Conservation (phyloP, 1,140 invertebrate species). For the Himalopsyche phryganea region DNA sequence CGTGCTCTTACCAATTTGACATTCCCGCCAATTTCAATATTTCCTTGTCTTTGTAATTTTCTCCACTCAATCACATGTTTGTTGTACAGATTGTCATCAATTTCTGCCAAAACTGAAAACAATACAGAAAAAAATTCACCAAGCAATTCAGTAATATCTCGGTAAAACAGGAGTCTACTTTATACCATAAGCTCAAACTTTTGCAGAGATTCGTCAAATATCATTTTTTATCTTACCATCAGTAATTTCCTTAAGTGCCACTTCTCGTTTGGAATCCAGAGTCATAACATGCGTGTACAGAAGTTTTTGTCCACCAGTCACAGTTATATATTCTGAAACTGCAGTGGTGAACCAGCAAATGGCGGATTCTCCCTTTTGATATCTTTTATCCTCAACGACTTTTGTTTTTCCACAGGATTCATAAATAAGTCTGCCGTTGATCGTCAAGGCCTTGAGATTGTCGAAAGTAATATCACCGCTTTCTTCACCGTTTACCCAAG, state of each 20-base stretch:
- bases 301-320: conserved; percentile 39
- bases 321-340: conserved; percentile 38
- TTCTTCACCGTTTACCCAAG: conserved; percentile 40
- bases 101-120: conserved; percentile 45
- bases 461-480: conserved; percentile 45
- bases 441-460: conserved; percentile 38
- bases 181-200: too few relatives aligned
- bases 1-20: conserved; percentile 48
- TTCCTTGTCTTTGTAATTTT: conserved; percentile 38
- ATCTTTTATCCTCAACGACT: conserved; percentile 43
- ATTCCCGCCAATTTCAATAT: conserved; percentile 49
- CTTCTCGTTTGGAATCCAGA: conserved; percentile 45
- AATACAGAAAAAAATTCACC: too few relatives aligned
- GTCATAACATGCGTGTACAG: conserved; percentile 52
- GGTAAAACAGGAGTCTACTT: too few relatives aligned
- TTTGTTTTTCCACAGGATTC: conserved; percentile 45
- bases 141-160: too few relatives aligned
- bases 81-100: conserved; percentile 41
- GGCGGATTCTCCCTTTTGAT: conserved; percentile 44
- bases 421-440: conserved; percentile 41
- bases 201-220: too few relatives aligned
- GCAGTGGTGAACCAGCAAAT: conserved; percentile 47
- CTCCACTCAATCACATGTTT: conserved; percentile 46
- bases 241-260: conserved; percentile 50
- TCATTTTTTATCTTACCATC: too few relatives aligned